Evolutionary conservation across 2,113 vertebrate genomes (phyloP), one percentile per base, ranked within the genome.

Genomic region (Pavo muticus): DNA sequence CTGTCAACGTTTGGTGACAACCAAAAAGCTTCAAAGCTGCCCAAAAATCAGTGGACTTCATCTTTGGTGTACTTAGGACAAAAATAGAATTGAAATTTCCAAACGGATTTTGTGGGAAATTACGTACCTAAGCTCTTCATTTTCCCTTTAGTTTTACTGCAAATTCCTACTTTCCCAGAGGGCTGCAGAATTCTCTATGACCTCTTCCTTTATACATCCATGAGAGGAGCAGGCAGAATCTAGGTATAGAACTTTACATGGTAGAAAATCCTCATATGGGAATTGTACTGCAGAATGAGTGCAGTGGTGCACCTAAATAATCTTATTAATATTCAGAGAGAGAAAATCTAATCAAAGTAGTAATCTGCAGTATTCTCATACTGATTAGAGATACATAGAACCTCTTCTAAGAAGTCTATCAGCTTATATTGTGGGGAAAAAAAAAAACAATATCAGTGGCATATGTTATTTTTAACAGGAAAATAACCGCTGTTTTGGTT

Each of bases 241-340:
- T 94, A 93, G 93, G 77, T 81, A 81, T 48, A 86, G 60, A 71
- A 48, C 78, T 90, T 75, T 45, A 86, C 42, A 47, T 88, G 76
- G 76, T 91, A 65, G 61, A 75, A 90, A 68, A 87, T 57, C 68
- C 60, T 91, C 73, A 61, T 77, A 30, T 47, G 80, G 76, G 86
- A 52, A 94, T 90, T 90, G n/a, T 80, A 42, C 65, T 74, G n/a
- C 27, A 88, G 84, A 93, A 76, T 72, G 30, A 88, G 59, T 65
- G 40, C 79, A 61, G 52, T 45, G 37, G 9, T 80, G 32, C 83
- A 78, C 64, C 65, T 93, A 90, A 95, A 80, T 84, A 86, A 57
- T 94, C 75, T 80, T 80, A 81, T 86, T 96, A 79, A 88, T 95
- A 95, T 90, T 88, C 87, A 88, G 35, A 67, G 74, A 71, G 69